Conservation (phyloP, 2,113 vertebrate species). For the Excalfactoria chinensis region DNA sequence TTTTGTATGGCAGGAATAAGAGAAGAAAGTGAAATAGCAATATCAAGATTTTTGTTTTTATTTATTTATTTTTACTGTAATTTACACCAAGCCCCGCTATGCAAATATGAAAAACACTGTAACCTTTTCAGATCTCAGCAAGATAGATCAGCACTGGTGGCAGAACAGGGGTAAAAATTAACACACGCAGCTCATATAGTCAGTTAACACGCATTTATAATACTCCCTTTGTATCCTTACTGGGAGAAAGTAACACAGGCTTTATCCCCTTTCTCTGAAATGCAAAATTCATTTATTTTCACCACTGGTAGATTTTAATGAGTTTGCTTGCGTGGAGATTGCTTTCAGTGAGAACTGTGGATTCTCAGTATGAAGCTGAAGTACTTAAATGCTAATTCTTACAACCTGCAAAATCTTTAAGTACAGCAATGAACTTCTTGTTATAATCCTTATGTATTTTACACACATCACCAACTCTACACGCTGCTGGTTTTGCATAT, state of each 20-base stretch:
- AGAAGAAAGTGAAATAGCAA: not conserved
- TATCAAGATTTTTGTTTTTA: not conserved
- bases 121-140: not conserved
- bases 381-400: not conserved
- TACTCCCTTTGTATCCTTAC: not conserved
- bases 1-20: not conserved
- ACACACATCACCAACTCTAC: not conserved
- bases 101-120: constrained; percentile 22
- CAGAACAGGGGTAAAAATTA: not conserved
- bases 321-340: not conserved
- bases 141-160: not conserved
- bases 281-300: not conserved
- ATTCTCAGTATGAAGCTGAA: not conserved
- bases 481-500: not conserved
- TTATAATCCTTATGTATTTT: not conserved
- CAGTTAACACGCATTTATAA: not conserved
- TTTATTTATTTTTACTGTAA: not conserved
- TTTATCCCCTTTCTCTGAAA: not conserved
- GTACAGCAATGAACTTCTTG: not conserved
- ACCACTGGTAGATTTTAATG: not conserved
- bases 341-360: not conserved
- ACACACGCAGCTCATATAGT: not conserved
- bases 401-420: not conserved
- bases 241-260: not conserved
- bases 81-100: not conserved